Conservation (phyloP, 2,888 invertebrate species). For the Drosophila anomelani region DNA sequence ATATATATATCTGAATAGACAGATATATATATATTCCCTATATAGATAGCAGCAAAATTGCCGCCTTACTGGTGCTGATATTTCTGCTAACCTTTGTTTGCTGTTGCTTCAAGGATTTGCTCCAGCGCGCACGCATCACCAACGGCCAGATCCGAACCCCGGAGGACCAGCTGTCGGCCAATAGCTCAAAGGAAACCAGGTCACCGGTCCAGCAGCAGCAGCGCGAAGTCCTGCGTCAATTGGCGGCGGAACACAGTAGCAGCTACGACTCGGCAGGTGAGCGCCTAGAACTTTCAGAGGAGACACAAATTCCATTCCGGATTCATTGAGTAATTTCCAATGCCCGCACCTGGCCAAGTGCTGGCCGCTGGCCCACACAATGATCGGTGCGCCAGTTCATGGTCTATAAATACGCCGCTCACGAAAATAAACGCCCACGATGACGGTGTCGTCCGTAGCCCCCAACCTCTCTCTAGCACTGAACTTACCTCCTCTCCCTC, state of each 20-base stretch:
- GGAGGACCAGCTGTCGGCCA: constrained; percentile 36
- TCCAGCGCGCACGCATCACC: constrained; percentile 69
- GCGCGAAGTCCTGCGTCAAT: constrained; percentile 59
- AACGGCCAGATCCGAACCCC: constrained; percentile 41
- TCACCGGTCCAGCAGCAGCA: constrained; percentile 43
- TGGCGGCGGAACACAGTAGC: constrained; percentile 60
- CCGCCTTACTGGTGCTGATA: constrained; percentile 46
- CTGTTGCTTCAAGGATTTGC: constrained; percentile 79
- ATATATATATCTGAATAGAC: constrained; percentile 17
- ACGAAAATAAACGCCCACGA: constrained; percentile 73
- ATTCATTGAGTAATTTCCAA: constrained; percentile 28
- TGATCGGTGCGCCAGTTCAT: constrained; percentile 71
- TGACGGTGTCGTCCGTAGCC: constrained; percentile 56
- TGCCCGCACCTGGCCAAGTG: constrained; percentile 27
- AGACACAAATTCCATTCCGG: constrained; percentile 3
- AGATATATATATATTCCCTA: constrained; percentile 23
- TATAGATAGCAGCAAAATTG: constrained; percentile 53
- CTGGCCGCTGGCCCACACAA: constrained; percentile 23
- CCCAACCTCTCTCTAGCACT: constrained; percentile 33
- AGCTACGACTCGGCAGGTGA: constrained; percentile 66
- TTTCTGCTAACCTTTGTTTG: constrained; percentile 58
- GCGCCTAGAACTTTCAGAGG: not conserved
- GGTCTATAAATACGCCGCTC: constrained; percentile 61
- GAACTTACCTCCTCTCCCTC: constrained; percentile 27
- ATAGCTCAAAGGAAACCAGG: constrained; percentile 26